phyloP scores from a whole-genome alignment of 2,113 vertebrate genomes.

The Taurulus bubalis region DNA sequence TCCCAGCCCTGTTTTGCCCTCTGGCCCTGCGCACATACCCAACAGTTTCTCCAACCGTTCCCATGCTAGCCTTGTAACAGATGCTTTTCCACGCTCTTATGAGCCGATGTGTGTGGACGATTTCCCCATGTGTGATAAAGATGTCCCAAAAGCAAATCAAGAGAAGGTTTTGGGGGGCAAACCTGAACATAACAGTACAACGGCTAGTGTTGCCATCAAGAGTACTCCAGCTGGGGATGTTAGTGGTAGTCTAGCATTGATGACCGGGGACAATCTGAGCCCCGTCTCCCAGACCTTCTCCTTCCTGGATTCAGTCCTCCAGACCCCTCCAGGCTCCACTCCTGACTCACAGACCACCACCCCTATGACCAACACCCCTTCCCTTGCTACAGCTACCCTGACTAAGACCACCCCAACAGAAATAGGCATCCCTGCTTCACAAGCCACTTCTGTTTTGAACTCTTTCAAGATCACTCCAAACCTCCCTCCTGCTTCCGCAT shows the following conservation, averaged over 20 bases:
- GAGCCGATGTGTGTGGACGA: constrained; percentile 70
- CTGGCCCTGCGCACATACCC: constrained; percentile 54
- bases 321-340: constrained; percentile 73
- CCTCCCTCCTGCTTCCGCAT: constrained; percentile 26
- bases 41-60: constrained; percentile 60
- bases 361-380: constrained; percentile 69
- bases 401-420: constrained; percentile 52
- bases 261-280: constrained; percentile 76
- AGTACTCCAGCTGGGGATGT: constrained; percentile 35
- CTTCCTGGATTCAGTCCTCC: constrained; percentile 83
- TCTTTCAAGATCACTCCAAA: constrained; percentile 35
- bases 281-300: constrained; percentile 82
- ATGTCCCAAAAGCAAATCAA: constrained; percentile 26
- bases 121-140: constrained; percentile 48
- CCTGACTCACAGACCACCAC: constrained; percentile 71
- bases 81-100: constrained; percentile 57
- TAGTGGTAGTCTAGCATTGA: constrained; percentile 56
- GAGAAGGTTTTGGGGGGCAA: constrained; percentile 36
- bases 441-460: constrained; percentile 21
- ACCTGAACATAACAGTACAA: constrained; percentile 31
- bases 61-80: constrained; percentile 39
- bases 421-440: constrained; percentile 15
- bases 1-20: constrained; percentile 35
- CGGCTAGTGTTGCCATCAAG: constrained; percentile 15
- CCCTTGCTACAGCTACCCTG: constrained; percentile 37